Evolutionary conservation across 1,140 invertebrate species (phyloP), one percentile per base, ranked within the genome.

Genomic region (Heliothis subflexa): DNA sequence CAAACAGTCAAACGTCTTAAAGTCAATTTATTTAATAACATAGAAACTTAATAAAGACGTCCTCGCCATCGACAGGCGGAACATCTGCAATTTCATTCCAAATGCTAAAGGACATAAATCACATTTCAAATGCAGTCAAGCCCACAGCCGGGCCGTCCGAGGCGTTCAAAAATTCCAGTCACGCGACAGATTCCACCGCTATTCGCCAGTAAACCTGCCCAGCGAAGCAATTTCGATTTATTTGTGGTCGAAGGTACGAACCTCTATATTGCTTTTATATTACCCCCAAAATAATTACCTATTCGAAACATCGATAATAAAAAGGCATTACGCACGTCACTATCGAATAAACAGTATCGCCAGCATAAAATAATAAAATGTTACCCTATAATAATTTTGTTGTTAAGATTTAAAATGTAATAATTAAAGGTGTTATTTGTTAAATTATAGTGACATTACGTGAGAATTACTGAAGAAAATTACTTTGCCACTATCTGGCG

Each of bases 51-150:
- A 90, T 90, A 91, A 88, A 90, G 89, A 87, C 84, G 83, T 89
- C 86, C 73, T 52, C 64, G 64, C 3, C 73, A 62, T 77, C 71
- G 78, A 82, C 83, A 90, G 89, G 90, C 87, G 83, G 87, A 85
- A 91, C 86, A 88, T 91, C 85, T 87, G 91, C 89, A 89, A 90
- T 90, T 86, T 86, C 87, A 88, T 82, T 82, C 71, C 82, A 85
- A 87, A 90, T 88, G 79, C 85, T 85, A 82, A 85, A 80, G 84
- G 83, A 84, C 86, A 88, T 89, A 89, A 91, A 91, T 92, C 89
- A 88, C 84, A 85, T 87, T 87, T 85, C 84, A 87, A 90, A 89
- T 91, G 88, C 88, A 91, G 86, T 85, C 74, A 83, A 83, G 82
- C 80, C 71, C 72, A 78, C 79, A 77, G 78, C 66, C 78, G 78